These are phyloP conservation scores for Drosophila erecta DNA, from an alignment of 1,140 invertebrate genomes.

Conservation along the genomic window DNA sequence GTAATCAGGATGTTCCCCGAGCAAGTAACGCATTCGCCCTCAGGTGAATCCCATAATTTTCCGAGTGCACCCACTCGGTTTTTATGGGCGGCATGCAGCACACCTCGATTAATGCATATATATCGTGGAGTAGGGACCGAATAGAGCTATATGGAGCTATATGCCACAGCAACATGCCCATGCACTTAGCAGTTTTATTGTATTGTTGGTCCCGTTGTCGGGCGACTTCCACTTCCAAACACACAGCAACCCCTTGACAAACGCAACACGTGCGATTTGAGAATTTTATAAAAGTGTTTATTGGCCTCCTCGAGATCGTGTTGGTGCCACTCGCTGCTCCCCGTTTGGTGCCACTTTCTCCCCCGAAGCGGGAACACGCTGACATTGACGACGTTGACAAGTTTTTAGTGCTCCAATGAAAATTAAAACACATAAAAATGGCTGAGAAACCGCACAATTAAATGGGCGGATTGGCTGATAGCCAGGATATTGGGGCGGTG, in stretches of 20 bases:
- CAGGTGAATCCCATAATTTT: conserved; percentile 14
- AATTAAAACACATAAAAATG: conserved; percentile 74
- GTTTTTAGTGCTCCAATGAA: conserved; percentile 73
- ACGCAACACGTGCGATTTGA: conserved; percentile 76
- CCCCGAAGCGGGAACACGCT: conserved; percentile 27
- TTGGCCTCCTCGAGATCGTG: conserved; percentile 56
- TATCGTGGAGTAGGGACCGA: conserved; percentile 2
- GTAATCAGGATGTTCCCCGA: neutral
- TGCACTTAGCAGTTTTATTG: conserved; percentile 77
- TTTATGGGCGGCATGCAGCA: conserved; percentile 55
- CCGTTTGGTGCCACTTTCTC: conserved; percentile 20
- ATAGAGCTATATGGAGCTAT: conserved; percentile 34
- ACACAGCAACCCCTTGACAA: conserved; percentile 68
- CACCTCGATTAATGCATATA: conserved; percentile 54
- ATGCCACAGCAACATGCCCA: conserved; percentile 69
- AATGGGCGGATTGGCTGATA: conserved; percentile 45
- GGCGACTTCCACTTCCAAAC: conserved; percentile 1
- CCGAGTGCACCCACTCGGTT: conserved; percentile 43
- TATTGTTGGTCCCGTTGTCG: conserved; percentile 43
- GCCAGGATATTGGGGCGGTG: neutral
- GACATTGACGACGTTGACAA: conserved; percentile 68
- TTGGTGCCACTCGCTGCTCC: conserved; percentile 7
- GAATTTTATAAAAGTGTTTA: conserved; percentile 81
- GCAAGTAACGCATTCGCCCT: neutral
- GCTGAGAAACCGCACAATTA: conserved; percentile 72